Conservation (phyloP, 2,888 invertebrate species). For the Mechanitis mazaeus region DNA sequence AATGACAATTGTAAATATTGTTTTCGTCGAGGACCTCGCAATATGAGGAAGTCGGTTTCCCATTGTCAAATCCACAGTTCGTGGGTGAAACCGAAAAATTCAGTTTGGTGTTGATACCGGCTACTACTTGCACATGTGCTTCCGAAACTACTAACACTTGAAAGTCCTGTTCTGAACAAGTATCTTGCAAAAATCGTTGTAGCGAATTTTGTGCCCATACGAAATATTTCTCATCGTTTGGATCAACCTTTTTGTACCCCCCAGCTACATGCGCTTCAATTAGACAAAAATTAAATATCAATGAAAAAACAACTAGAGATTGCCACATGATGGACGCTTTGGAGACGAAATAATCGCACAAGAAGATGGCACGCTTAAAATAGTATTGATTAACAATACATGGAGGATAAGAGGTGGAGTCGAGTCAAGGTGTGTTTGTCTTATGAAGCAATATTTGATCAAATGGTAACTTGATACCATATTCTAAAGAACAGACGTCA, state of each 20-base stretch:
- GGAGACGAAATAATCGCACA: no score
- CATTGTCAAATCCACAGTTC: not conserved
- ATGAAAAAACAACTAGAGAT: not conserved
- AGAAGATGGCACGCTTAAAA: no score
- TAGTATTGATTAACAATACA: no score
- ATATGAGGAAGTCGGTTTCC: no score
- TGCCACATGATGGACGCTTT: not conserved
- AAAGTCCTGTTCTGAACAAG: not conserved
- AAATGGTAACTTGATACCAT: slow-evolving; percentile 29
- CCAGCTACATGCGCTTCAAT: slow-evolving; percentile 13
- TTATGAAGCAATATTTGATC: not conserved
- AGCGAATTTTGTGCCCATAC: not conserved
- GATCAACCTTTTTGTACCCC: not conserved
- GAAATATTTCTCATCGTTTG: not conserved
- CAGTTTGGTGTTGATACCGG: not conserved
- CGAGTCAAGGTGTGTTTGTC: slow-evolving; percentile 1
- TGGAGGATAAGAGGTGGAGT: no score
- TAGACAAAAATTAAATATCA: not conserved
- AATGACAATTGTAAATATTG: no score
- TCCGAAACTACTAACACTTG: not conserved
- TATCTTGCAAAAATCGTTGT: not conserved
- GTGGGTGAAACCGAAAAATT: not conserved
- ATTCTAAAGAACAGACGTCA: no score
- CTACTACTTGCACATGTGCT: not conserved
- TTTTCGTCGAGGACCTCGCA: no score